Evolutionary conservation across 1,140 invertebrate genomes (phyloP), one percentile per base, ranked within the genome.

Genomic region (Ditylenchus dipsaci): DNA sequence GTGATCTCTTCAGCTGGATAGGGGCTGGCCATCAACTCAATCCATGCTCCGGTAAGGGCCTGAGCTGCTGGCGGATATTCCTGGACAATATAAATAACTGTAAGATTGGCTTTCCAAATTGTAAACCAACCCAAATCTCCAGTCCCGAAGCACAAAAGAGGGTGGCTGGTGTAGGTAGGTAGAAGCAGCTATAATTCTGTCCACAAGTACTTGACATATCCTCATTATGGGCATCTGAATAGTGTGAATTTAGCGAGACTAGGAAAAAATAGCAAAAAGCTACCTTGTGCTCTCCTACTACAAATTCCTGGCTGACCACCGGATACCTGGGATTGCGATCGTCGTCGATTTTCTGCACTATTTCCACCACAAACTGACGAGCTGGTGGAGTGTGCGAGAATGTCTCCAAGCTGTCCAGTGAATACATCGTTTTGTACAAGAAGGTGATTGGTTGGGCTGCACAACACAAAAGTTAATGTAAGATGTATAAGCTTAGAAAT

Each of bases 401-500:
- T n/a, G 59, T 61, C n/a, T 43, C 42, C 42, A 71, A n/a, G 29
- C 45, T 47, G 45, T 69, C 68, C 29, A 69, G 45, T 19, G 68
- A 72, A 29, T 72, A 75, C 9, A 69, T 33, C n/a, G 73, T 77
- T 67, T 79, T 78, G 70, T 75, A 75, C 1, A 75, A 19, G 61
- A 74, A 75, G 15, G 77, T 77, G 56, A 75, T 72, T 60, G 73
- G 73, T 26, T 77, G 75, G 29, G 73, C 73, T 74, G 27, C 59
- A 74, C 43, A 33, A 19, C 9, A 74, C 13, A 19, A 27, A 9
- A 27, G 65, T n/a, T 74, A 1, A 60, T 65, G 3, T 66, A 15
- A 27, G 29, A 27, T 27, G 3, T 21, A 5, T 61, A 26, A 29
- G 53, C 3, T 9, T 21, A 57, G 3, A 1, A 62, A 13, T 58